These are phyloP conservation scores for Protonemura montana DNA, from an alignment of 2,888 invertebrate species.

Conservation along the genomic window DNA sequence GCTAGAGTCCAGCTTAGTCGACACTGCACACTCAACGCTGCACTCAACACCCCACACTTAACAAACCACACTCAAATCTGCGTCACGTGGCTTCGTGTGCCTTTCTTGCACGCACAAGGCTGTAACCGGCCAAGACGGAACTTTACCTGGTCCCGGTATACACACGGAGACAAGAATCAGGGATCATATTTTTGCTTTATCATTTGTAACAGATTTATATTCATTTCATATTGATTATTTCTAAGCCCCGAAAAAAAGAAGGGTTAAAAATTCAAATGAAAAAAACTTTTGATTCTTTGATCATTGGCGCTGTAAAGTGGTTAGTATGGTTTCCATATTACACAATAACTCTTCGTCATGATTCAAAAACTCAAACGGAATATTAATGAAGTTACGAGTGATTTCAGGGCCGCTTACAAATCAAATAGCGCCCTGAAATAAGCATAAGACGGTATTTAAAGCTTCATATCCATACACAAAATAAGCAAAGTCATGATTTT, in stretches of 20 bases:
- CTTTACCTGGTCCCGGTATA: slow-evolving; percentile 22
- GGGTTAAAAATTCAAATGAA: slow-evolving; percentile 28
- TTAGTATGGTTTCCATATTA: slow-evolving; percentile 39
- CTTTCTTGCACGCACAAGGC: background rate
- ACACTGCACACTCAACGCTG: too few relatives aligned
- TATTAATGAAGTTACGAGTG: slow-evolving; percentile 38
- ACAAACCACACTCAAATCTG: too few relatives aligned
- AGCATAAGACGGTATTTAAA: slow-evolving; percentile 37
- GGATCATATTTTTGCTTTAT: slow-evolving; percentile 43
- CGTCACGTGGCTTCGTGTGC: background rate
- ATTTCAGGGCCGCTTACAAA: slow-evolving; percentile 39
- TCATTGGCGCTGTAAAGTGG: slow-evolving; percentile 41
- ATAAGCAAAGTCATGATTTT: slow-evolving; percentile 49
- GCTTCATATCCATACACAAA: slow-evolving; percentile 42
- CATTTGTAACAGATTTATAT: slow-evolving; percentile 42
- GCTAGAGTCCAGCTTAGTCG: too few relatives aligned
- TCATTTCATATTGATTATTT: slow-evolving; percentile 42
- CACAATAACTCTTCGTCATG: slow-evolving; percentile 42
- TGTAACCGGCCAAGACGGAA: background rate
- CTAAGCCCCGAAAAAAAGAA: slow-evolving; percentile 39
- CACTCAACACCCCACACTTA: too few relatives aligned
- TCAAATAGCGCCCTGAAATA: slow-evolving; percentile 37
- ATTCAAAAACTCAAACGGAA: slow-evolving; percentile 40
- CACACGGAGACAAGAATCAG: slow-evolving; percentile 32
- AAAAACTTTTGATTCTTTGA: slow-evolving; percentile 41